phyloP scores from a whole-genome alignment of 2,888 invertebrate genomes.

The Diadegma fenestrale region DNA sequence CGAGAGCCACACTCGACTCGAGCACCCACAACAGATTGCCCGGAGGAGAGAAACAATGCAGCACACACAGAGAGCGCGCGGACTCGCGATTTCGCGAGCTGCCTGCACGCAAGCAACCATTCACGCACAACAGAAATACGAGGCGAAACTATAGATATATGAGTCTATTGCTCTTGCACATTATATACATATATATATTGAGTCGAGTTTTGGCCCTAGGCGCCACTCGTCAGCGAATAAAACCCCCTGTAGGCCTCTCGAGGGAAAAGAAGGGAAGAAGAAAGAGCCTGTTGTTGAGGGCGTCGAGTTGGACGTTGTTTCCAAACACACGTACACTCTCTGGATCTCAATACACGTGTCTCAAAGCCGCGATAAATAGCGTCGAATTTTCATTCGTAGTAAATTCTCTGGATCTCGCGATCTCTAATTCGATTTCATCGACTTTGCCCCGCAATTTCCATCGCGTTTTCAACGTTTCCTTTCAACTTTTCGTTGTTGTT shows the following conservation, averaged over 20 bases:
- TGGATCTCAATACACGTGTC: conserved; percentile 17
- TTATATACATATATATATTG: not conserved
- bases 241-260: conserved; percentile 53
- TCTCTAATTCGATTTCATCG: conserved; percentile 2
- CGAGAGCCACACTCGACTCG: conserved; percentile 81
- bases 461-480: conserved; percentile 27
- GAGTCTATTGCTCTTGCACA: not conserved
- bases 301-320: conserved; percentile 66
- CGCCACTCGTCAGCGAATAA: conserved; percentile 65
- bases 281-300: conserved; percentile 54
- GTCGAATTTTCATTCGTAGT: conserved; percentile 21
- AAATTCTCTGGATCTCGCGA: conserved; percentile 2
- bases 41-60: conserved; percentile 82
- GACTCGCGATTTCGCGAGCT: conserved; percentile 60
- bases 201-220: conserved; percentile 37
- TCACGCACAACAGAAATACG: conserved; percentile 56
- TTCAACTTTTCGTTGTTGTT: not conserved
- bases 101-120: conserved; percentile 61
- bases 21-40: conserved; percentile 83
- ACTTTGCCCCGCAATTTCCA: conserved; percentile 10
- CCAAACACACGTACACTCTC: conserved; percentile 56
- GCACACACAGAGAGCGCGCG: conserved; percentile 50
- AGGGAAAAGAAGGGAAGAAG: conserved; percentile 61
- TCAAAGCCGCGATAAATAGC: conserved; percentile 23
- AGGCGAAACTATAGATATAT: conserved; percentile 18